These are phyloP conservation scores for Malurus elegans DNA, from an alignment of 2,113 vertebrate genomes.

Conservation along the genomic window DNA sequence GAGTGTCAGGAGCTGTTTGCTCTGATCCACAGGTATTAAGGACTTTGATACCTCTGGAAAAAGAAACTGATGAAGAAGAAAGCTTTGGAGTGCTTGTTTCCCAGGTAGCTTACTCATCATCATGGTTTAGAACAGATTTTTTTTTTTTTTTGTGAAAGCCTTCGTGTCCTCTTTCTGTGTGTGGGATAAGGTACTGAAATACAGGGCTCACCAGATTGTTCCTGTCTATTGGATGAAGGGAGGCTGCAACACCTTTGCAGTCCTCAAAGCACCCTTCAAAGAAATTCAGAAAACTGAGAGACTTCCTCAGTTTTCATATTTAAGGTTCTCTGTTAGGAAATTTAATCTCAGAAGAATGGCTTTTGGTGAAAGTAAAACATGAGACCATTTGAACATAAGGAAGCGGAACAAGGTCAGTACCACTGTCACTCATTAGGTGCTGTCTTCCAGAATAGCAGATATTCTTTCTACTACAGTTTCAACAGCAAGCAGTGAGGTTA, in stretches of 20 bases:
- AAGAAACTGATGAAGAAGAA: background rate
- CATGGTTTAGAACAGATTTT: background rate
- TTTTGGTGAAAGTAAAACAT: background rate
- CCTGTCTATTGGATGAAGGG: background rate
- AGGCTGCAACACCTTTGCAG: background rate
- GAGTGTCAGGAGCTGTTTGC: background rate
- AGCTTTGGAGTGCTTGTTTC: background rate
- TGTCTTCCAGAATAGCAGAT: background rate
- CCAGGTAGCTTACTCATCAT: background rate
- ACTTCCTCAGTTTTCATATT: background rate
- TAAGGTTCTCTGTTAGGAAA: background rate
- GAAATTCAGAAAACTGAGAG: background rate
- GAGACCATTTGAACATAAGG: background rate
- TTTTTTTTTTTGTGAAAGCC: background rate
- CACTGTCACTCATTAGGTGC: background rate
- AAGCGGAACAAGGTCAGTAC: background rate
- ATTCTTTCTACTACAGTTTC: background rate
- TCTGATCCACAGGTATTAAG: background rate
- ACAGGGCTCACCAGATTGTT: fast-evolving
- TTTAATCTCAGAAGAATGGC: background rate
- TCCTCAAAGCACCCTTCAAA: background rate
- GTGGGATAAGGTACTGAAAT: background rate
- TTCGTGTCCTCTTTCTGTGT: background rate
- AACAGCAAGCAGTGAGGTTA: background rate
- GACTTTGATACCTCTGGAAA: background rate